Evolutionary conservation across 2,888 invertebrate genomes (phyloP).

Genomic region (Lochmaea crataegi): DNA sequence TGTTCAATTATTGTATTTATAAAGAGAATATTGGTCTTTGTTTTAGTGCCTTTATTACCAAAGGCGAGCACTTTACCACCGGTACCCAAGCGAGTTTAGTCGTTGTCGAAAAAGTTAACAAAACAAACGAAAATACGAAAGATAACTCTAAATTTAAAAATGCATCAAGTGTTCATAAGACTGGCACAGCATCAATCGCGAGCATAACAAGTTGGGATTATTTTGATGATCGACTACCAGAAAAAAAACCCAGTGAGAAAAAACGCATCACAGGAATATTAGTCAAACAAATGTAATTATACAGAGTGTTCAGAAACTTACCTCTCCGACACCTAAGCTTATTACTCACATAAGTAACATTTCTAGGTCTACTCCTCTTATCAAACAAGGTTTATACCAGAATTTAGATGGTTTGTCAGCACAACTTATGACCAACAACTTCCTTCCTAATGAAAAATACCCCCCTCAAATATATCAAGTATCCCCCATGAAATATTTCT

Average conservation of each 20-base stretch:
- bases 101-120: no score
- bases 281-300: background rate
- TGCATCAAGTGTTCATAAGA: background rate
- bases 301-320: background rate
- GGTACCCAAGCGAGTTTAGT: slow-evolving; percentile 9
- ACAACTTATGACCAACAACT: background rate
- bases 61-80: background rate
- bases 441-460: background rate
- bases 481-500: background rate
- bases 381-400: background rate
- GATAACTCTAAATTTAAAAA: no score
- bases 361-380: background rate
- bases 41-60: background rate
- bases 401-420: background rate
- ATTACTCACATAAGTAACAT: no score
- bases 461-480: background rate
- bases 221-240: background rate
- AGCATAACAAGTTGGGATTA: slow-evolving; percentile 1
- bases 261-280: background rate
- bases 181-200: background rate
- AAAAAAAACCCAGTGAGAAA: background rate
- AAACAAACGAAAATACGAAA: no score
- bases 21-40: background rate
- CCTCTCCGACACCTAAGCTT: no score
- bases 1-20: no score